A percentile compares a stretch with the other conserved stretches of the same genome.
Conservation (phyloP, 1,140 invertebrate genomes). For the Lepidurus packardi region DNA sequence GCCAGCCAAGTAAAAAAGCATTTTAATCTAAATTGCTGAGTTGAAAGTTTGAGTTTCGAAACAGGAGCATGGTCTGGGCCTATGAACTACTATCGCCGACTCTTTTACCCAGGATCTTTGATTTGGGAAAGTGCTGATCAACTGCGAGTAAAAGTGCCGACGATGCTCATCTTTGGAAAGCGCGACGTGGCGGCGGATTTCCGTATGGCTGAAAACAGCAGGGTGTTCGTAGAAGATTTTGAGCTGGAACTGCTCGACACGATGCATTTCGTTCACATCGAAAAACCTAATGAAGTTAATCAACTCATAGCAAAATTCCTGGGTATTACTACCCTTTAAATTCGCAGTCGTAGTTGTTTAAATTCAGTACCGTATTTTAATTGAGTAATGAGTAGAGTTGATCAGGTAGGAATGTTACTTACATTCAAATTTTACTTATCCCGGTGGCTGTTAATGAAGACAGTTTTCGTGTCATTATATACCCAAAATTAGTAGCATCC, state of each 20-base stretch:
- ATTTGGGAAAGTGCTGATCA: background rate
- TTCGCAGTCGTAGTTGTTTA: background rate
- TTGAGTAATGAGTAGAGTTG: too few species aligned
- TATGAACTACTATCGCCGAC: slow-evolving; percentile 57
- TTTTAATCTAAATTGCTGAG: background rate
- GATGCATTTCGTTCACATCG: slow-evolving; percentile 61
- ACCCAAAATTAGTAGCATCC: too few species aligned
- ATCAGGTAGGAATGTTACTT: too few species aligned
- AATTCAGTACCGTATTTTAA: too few species aligned
- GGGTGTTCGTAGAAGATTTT: slow-evolving; percentile 23
- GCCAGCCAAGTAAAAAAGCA: slow-evolving; percentile 49
- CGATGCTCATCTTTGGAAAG: slow-evolving; percentile 53
- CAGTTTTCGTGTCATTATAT: too few species aligned
- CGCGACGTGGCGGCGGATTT: slow-evolving; percentile 50
- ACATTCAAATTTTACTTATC: too few species aligned
- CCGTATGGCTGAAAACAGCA: slow-evolving; percentile 45
- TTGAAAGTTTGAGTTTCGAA: slow-evolving; percentile 35
- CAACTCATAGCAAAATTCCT: slow-evolving; percentile 55
- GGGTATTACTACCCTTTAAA: background rate
- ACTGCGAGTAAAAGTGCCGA: slow-evolving; percentile 43
- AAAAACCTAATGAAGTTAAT: slow-evolving; percentile 56
- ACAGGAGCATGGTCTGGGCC: slow-evolving; percentile 52
- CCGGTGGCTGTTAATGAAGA: too few species aligned
- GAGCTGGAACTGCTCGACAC: slow-evolving; percentile 35
- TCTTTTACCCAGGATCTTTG: slow-evolving; percentile 27